Conservation (phyloP, 2,888 invertebrate genomes). For the Xanthostigma xanthostigma region DNA sequence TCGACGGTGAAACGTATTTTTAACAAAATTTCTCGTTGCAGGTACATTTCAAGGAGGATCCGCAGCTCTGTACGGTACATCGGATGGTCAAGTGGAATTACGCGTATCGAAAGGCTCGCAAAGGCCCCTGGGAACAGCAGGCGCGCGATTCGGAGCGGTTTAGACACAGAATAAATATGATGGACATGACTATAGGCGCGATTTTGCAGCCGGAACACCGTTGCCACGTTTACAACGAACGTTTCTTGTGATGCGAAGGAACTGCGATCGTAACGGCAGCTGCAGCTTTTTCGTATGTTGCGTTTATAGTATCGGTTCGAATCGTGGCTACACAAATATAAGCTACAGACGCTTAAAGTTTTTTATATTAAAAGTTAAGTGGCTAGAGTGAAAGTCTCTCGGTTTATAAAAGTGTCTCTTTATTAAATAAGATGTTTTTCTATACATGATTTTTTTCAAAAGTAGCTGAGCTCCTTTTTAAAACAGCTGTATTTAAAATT, state of each 20-base stretch:
- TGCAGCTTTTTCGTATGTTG: no score
- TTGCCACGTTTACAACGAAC: slow-evolving; percentile 27
- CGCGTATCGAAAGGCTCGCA: slow-evolving; percentile 37
- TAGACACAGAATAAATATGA: slow-evolving; percentile 25
- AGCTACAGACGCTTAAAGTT: no score
- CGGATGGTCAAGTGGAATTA: slow-evolving; percentile 36
- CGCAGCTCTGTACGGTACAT: slow-evolving; percentile 27
- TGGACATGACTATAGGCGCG: slow-evolving; percentile 25
- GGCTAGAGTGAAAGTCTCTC: no score
- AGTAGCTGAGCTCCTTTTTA: no score
- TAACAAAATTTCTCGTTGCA: slow-evolving; percentile 15
- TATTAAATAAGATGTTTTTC: no score
- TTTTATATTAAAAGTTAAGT: no score
- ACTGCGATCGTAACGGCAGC: no score
- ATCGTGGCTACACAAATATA: no score
- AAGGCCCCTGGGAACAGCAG: slow-evolving; percentile 39
- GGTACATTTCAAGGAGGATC: slow-evolving; percentile 34
- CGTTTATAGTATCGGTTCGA: no score
- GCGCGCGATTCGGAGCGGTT: slow-evolving; percentile 37
- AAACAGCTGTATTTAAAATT: no score
- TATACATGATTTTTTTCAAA: no score
- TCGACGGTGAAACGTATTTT: neutral
- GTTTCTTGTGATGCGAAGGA: slow-evolving; percentile 17
- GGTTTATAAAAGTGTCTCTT: no score
- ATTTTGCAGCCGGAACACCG: slow-evolving; percentile 31